Percentiles rank a stretch among this genome's conserved stretches.
These are phyloP conservation scores for Marcusenius ussheri DNA, from an alignment of 2,113 vertebrate species.

Conservation along the genomic window DNA sequence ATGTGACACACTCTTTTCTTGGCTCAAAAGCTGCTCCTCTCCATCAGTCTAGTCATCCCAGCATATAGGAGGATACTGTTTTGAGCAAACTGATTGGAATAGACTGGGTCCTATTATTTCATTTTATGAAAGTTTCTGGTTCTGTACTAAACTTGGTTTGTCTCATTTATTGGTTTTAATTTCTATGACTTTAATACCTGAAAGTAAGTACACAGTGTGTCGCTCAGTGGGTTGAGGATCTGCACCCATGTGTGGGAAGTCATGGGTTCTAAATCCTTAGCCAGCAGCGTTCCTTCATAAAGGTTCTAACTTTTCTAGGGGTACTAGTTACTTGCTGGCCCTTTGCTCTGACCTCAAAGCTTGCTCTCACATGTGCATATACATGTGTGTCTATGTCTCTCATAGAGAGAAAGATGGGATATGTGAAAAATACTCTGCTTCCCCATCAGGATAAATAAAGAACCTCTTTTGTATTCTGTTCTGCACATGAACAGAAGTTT, in stretches of 20 bases:
- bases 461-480: neutral
- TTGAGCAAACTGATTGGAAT: neutral
- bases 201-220: neutral
- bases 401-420: neutral
- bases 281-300: neutral
- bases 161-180: neutral
- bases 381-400: neutral
- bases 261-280: neutral
- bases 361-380: neutral
- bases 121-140: neutral
- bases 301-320: neutral
- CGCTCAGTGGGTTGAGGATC: neutral
- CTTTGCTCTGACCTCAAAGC: neutral
- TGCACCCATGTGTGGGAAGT: neutral
- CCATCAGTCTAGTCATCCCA: neutral
- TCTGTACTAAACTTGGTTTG: neutral
- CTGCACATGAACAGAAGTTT: neutral
- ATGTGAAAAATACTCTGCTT: neutral
- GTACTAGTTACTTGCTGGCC: neutral
- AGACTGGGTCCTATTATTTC: neutral
- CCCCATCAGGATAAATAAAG: neutral
- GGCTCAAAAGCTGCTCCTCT: neutral
- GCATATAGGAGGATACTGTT: neutral
- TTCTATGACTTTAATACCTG: neutral
- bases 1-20: neutral